These are phyloP conservation scores for Notarius quadriscutis DNA, from an alignment of 2,113 vertebrate genomes.

Conservation along the genomic window DNA sequence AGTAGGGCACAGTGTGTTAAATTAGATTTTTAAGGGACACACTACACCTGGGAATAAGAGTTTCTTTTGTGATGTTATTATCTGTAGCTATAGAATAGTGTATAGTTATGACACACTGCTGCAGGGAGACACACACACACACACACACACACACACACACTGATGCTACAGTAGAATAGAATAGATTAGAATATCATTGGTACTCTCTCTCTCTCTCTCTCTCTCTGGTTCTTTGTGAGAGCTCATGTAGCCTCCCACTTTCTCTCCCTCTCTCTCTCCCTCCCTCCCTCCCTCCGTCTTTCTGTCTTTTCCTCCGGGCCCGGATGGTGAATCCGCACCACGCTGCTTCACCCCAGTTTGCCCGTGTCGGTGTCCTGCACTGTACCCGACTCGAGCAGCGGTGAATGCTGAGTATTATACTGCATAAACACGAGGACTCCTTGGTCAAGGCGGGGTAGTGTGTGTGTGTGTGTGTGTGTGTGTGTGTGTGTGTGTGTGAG, in stretches of 20 bases:
- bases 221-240: not conserved
- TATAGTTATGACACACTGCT: not conserved
- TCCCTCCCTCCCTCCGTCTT: not conserved
- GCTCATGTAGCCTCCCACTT: not conserved
- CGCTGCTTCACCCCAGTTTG: slow-evolving; percentile 44
- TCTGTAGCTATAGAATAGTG: not conserved
- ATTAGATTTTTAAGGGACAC: not conserved
- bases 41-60: not conserved
- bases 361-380: slow-evolving; percentile 39
- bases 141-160: not conserved
- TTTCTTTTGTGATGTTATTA: not conserved
- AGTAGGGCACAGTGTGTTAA: slow-evolving; percentile 7
- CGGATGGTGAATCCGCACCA: slow-evolving; percentile 38
- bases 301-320: not conserved
- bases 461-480: slow-evolving; percentile 26
- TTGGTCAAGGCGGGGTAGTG: slow-evolving; percentile 32
- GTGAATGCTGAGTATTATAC: slow-evolving; percentile 46
- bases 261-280: not conserved
- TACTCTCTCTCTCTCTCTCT: not conserved
- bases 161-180: not conserved
- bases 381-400: not conserved
- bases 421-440: slow-evolving; percentile 39
- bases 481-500: slow-evolving; percentile 28
- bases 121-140: not conserved
- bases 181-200: not conserved